phyloP scores from a whole-genome alignment of 2,797 vertebrate species.

The Helicolenus hilgendorfi region DNA sequence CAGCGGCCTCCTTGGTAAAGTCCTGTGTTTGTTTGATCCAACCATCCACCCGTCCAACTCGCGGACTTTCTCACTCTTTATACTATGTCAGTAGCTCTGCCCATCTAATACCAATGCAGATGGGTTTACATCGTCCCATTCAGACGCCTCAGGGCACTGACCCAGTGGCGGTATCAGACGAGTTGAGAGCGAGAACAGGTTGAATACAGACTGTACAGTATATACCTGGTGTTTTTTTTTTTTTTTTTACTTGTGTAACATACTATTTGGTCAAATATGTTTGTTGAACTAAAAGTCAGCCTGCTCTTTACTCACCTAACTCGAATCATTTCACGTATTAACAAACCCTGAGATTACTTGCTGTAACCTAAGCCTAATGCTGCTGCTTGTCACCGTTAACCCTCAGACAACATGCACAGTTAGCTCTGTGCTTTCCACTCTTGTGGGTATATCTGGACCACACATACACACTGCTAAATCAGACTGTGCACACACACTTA shows the following conservation, averaged over 20 bases:
- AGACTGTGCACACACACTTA: neutral
- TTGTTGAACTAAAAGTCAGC: neutral
- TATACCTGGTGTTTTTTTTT: neutral
- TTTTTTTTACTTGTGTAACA: neutral
- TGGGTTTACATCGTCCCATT: no score
- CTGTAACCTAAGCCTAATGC: neutral
- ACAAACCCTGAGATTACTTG: constrained; percentile 16
- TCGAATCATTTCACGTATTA: neutral
- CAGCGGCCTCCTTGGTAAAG: no score
- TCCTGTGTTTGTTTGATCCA: no score
- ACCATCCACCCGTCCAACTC: no score
- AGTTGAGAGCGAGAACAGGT: no score
- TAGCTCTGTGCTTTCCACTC: constrained; percentile 20
- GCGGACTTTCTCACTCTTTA: no score
- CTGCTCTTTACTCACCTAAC: neutral
- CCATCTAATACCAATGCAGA: no score
- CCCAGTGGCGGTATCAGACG: no score
- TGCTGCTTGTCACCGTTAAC: neutral
- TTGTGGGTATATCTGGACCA: constrained; percentile 29
- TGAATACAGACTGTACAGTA: no score
- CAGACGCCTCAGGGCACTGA: no score
- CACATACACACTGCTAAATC: constrained; percentile 4
- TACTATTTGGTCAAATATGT: neutral
- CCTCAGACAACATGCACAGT: neutral
- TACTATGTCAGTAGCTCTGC: no score